Base-by-base conservation (phyloP, 2,888 invertebrate genomes). In the Tachina grossa region DNA sequence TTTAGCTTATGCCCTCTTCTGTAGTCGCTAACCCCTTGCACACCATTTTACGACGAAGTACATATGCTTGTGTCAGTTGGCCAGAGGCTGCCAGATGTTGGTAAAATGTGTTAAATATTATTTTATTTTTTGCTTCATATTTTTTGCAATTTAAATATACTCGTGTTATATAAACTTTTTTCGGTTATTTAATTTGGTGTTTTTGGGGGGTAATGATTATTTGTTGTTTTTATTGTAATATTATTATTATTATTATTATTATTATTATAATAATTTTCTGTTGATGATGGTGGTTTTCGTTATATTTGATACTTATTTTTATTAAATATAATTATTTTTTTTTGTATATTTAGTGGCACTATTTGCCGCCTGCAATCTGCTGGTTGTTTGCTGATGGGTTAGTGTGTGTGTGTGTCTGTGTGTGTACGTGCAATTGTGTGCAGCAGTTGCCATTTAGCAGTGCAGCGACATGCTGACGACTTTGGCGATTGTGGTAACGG, bases 51-150 rank as follows among this genome's bases (percentile, higher is more conserved):
- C 39, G 39, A 19, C 13, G 13, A 47, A 31, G 31, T 31, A 39
- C 11, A 45, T 65, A 61, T 83, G 63, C 43, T 47, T 55, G 47
- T 65, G 65, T 72, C 13, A 14, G 39, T 47, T 19, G 49, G 74
- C 74, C 55, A 80, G 59, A 65, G 71, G 76, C 69, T 84, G 74
- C 39, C 74, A 69, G 84, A 14, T 71, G 55, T 43, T 76, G 80
- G 75, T 76, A 59, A 81, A 81, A 76, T 82, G 55, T 82, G 81
- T 81, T 77, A 82, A 82, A 85, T 78, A 69, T 74, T 55, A 75
- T 85, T 85, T 82, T 57, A 31, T 31, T 31, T 31, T 31, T 31
- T 31, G 6, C 31, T 61, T 68, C 43, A 31, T 80, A 22, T 74
- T 81, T 71, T 68, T 69, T 68, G 53, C 61, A 68, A 51, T 80